Conservation (phyloP, 2,113 vertebrate species). For the Pipa parva region DNA sequence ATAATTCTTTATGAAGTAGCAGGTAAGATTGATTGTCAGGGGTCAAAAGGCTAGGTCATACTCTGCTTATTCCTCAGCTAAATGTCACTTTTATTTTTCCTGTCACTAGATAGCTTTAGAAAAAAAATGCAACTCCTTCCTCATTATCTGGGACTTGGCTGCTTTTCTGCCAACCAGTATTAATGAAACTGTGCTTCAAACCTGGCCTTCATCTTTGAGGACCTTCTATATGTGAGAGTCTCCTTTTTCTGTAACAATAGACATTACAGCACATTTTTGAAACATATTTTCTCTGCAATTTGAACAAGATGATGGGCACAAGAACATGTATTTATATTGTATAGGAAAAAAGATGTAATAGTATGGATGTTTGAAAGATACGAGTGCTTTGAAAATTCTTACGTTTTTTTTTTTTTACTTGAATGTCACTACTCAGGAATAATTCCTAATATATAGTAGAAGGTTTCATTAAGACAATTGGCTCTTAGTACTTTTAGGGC, state of each 20-base stretch:
- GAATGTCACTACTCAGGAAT: too few species aligned
- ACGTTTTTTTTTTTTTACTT: too few species aligned
- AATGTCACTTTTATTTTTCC: conserved; percentile 94
- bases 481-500: too few species aligned
- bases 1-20: conserved; percentile 81
- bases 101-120: conserved; percentile 73
- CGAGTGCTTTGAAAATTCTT: too few species aligned
- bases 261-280: conserved; percentile 52
- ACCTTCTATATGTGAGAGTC: conserved; percentile 57
- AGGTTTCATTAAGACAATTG: too few species aligned
- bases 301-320: conserved; percentile 44
- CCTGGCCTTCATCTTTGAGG: conserved; percentile 71
- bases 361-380: too few species aligned
- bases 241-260: conserved; percentile 45
- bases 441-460: too few species aligned
- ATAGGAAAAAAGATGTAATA: too few species aligned
- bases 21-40: conserved; percentile 91
- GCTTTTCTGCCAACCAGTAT: conserved; percentile 76
- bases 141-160: conserved; percentile 74
- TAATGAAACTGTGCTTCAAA: conserved; percentile 73
- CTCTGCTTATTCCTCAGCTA: conserved; percentile 82
- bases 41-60: conserved; percentile 94
- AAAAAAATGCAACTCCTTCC: conserved; percentile 73
- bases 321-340: background rate
- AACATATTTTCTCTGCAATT: conserved; percentile 52